Percentiles rank a stretch among this genome's conserved stretches.
Conservation (phyloP, 2,888 invertebrate species). For the Auanema freiburgensis region DNA sequence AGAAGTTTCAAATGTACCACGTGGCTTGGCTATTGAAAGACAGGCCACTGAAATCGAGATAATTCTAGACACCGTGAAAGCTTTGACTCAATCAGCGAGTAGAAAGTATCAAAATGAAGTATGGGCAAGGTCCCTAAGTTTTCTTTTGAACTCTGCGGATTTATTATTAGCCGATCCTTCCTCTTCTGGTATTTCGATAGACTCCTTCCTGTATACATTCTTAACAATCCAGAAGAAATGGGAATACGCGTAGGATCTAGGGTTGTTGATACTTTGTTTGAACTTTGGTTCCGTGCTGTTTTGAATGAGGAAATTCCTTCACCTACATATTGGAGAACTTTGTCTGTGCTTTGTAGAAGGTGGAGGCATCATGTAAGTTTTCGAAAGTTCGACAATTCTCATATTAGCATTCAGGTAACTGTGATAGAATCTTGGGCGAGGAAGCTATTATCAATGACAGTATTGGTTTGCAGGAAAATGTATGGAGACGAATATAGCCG, state of each 20-base stretch:
- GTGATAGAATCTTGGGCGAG: constrained; percentile 60
- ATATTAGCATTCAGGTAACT: constrained; percentile 42
- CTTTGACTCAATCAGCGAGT: constrained; percentile 35
- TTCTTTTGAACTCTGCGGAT: constrained; percentile 52
- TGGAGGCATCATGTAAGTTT: constrained; percentile 57
- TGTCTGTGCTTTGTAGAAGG: constrained; percentile 41
- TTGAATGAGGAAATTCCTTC: constrained; percentile 56
- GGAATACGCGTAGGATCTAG: constrained; percentile 49
- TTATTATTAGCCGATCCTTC: constrained; percentile 48
- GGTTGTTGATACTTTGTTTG: constrained; percentile 55
- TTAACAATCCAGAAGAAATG: constrained; percentile 41
- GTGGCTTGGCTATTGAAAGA: constrained; percentile 37
- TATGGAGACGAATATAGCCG: constrained; percentile 52
- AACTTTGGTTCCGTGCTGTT: constrained; percentile 57
- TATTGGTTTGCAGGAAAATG: constrained; percentile 48
- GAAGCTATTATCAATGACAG: constrained; percentile 52
- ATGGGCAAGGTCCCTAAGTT: constrained; percentile 57
- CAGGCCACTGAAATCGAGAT: constrained; percentile 44
- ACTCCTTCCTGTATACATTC: not conserved
- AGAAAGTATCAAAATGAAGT: constrained; percentile 47
- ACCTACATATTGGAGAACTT: constrained; percentile 58
- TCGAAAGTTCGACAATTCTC: not conserved
- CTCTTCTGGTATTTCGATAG: constrained; percentile 32
- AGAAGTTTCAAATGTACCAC: constrained; percentile 12
- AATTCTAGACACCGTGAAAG: constrained; percentile 34